These are phyloP conservation scores for Diadema setosum DNA, from an alignment of 35 echinoderm and acorn worm species.

Conservation along the genomic window DNA sequence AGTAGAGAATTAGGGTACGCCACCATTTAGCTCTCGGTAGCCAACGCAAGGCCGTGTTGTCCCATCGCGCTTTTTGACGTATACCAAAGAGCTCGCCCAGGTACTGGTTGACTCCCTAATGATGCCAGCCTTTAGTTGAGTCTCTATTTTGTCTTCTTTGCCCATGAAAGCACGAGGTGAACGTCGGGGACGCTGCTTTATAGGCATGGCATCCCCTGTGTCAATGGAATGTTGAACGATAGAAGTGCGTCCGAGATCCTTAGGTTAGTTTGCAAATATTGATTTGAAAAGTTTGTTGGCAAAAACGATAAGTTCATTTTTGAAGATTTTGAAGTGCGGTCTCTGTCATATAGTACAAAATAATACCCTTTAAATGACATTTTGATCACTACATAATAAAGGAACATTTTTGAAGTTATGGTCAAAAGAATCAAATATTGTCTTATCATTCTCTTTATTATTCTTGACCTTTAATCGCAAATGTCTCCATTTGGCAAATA, in stretches of 20 bases:
- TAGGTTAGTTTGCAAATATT: constrained; percentile 32
- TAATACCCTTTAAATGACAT: too few species aligned
- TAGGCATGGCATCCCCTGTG: constrained; percentile 22
- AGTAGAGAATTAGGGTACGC: neutral
- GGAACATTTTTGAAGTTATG: too few species aligned
- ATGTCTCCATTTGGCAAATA: too few species aligned
- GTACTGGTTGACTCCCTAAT: constrained; percentile 15
- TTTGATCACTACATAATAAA: too few species aligned
- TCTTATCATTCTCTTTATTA: too few species aligned
- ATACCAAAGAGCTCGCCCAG: constrained; percentile 15
- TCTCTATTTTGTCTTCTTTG: constrained; percentile 31
- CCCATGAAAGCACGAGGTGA: constrained; percentile 32
- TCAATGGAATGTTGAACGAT: constrained; percentile 61
- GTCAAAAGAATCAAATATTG: too few species aligned
- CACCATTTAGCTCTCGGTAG: constrained; percentile 12
- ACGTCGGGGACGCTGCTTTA: constrained; percentile 44
- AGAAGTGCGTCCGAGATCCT: constrained; percentile 35
- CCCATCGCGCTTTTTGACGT: neutral
- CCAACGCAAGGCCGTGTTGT: constrained; percentile 23
- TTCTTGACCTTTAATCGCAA: too few species aligned
- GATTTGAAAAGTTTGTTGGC: too few species aligned
- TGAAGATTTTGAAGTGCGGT: too few species aligned
- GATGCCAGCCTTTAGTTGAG: constrained; percentile 47
- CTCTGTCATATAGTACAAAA: too few species aligned
- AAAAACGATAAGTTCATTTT: too few species aligned